Conservation (phyloP, 2,888 invertebrate species). For the Ametastegia equiseti region DNA sequence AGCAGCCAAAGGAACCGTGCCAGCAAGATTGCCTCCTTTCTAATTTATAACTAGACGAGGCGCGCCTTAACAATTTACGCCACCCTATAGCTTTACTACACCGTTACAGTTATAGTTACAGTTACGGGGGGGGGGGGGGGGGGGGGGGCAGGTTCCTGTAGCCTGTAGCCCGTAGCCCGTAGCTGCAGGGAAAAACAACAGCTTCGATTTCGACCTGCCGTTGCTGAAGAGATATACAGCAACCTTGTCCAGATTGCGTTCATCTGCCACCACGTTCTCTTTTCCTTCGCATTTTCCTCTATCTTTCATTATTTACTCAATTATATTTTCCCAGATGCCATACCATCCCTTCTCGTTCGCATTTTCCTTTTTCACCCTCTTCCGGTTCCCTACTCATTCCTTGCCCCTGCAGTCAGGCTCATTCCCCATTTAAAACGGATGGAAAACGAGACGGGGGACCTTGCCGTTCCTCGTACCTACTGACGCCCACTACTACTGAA, state of each 20-base stretch:
- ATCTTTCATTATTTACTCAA: slow-evolving; percentile 14
- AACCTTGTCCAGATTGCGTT: neutral
- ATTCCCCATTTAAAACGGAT: neutral
- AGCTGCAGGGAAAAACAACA: neutral
- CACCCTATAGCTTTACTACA: slow-evolving; percentile 59
- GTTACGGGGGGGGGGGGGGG: neutral
- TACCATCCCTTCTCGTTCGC: neutral
- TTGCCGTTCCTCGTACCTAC: too few species aligned
- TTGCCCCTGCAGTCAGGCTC: too few species aligned
- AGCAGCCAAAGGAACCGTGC: slow-evolving; percentile 52
- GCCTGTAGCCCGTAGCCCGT: neutral
- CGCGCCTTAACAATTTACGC: slow-evolving; percentile 74
- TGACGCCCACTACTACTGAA: too few species aligned
- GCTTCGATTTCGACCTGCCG: slow-evolving; percentile 18
- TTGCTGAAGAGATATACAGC: neutral
- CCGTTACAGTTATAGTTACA: slow-evolving; percentile 42
- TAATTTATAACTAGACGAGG: slow-evolving; percentile 75
- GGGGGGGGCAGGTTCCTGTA: neutral
- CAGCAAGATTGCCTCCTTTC: slow-evolving; percentile 73
- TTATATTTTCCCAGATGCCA: neutral
- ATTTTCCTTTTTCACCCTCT: neutral
- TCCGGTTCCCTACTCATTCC: neutral
- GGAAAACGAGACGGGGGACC: neutral
- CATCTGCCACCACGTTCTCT: neutral
- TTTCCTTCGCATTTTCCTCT: neutral